phyloP scores from a whole-genome alignment of 2,797 vertebrate species.

The Valencia hispanica region DNA sequence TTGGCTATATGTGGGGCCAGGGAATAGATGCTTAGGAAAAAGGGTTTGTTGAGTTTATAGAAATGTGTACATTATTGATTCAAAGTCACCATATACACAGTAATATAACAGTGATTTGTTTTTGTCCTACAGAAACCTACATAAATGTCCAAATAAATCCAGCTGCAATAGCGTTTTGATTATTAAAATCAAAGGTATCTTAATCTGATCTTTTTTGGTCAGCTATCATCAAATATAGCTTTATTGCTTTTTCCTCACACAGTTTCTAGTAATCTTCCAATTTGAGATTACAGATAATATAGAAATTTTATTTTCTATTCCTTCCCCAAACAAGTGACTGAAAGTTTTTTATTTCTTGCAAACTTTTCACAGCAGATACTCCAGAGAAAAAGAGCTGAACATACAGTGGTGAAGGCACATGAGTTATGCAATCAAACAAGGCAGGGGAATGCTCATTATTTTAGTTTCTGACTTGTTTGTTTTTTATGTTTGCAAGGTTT shows the following conservation, averaged over 20 bases:
- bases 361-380: conserved; percentile 65
- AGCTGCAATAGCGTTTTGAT: not conserved
- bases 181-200: conserved; percentile 28
- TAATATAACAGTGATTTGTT: too few relatives aligned
- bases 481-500: conserved; percentile 43
- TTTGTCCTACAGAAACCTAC: not conserved
- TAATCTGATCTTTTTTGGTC: conserved; percentile 7
- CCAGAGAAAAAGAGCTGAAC: conserved; percentile 56
- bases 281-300: conserved; percentile 31
- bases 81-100: conserved; percentile 15
- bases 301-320: conserved; percentile 29
- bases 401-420: conserved; percentile 64
- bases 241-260: conserved; percentile 18
- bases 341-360: conserved; percentile 56
- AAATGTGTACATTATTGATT: conserved; percentile 18
- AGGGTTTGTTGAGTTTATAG: conserved; percentile 18
- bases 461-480: conserved; percentile 53
- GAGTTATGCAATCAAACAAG: conserved; percentile 75
- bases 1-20: conserved; percentile 7
- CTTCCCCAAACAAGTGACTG: conserved; percentile 40
- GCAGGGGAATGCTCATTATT: conserved; percentile 79
- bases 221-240: conserved; percentile 28
- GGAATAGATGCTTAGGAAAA: conserved; percentile 25
- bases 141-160: not conserved
- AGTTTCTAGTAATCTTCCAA: conserved; percentile 15